phyloP scores from a whole-genome alignment of 2,888 invertebrate species.

The Scrobipalpa costella region DNA sequence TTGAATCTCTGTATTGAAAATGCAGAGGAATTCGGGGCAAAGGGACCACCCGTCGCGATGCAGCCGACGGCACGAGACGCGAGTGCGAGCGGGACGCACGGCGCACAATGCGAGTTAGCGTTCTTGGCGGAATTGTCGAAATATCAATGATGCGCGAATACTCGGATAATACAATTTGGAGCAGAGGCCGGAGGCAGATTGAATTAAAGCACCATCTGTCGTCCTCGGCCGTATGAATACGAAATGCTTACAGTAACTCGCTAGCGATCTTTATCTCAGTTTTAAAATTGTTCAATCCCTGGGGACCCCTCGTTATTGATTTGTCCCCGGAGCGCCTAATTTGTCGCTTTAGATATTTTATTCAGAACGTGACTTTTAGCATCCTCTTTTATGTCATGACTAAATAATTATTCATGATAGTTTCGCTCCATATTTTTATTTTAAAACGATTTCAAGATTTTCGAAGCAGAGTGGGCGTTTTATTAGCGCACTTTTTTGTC shows the following conservation, averaged over 20 bases:
- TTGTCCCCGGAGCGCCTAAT: slow-evolving; percentile 72
- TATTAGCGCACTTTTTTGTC: slow-evolving; percentile 6
- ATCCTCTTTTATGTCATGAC: slow-evolving; percentile 43
- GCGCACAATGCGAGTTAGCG: slow-evolving; percentile 47
- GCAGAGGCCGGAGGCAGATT: slow-evolving; percentile 77
- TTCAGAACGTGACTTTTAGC: slow-evolving; percentile 61
- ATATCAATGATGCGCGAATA: slow-evolving; percentile 81
- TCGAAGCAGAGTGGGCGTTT: slow-evolving; percentile 11
- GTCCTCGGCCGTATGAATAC: slow-evolving; percentile 76
- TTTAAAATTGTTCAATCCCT: slow-evolving; percentile 79
- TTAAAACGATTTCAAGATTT: background rate
- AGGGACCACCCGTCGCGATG: slow-evolving; percentile 41
- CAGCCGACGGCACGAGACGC: slow-evolving; percentile 17
- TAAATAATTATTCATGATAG: slow-evolving; percentile 35
- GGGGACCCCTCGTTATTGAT: slow-evolving; percentile 70
- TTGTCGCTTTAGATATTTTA: slow-evolving; percentile 70
- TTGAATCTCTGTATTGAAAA: slow-evolving; percentile 20
- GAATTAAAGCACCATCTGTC: slow-evolving; percentile 80
- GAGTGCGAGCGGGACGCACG: slow-evolving; percentile 29
- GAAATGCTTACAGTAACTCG: slow-evolving; percentile 73
- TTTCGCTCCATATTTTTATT: slow-evolving; percentile 24
- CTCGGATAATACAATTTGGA: slow-evolving; percentile 77
- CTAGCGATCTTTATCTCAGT: slow-evolving; percentile 78
- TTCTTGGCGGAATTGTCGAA: slow-evolving; percentile 71
- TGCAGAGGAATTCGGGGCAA: slow-evolving; percentile 39